A percentile compares a stretch with the other conserved stretches of the same genome.
These are phyloP conservation scores for Morbakka virulenta DNA, from an alignment of 30 jellyfish, hydroid and myxozoan species.

Conservation along the genomic window DNA sequence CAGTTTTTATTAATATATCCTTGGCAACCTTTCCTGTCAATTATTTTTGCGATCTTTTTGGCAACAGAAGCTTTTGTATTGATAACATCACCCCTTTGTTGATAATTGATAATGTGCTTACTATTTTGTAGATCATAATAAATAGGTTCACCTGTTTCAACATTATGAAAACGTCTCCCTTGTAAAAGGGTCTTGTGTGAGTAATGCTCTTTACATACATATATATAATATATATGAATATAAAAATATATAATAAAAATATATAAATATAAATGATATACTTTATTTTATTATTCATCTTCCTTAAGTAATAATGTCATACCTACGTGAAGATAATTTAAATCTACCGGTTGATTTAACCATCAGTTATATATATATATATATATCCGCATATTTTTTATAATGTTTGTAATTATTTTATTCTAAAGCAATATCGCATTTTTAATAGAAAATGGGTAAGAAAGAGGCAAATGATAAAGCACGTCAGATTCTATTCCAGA, in stretches of 20 bases:
- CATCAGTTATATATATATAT: conserved; percentile 18
- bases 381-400: background rate
- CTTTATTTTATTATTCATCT: too few species aligned
- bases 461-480: conserved; percentile 13
- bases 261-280: too few species aligned
- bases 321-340: conserved; percentile 4
- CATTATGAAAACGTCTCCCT: too few species aligned
- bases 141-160: conserved; percentile 12
- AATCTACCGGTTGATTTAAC: conserved; percentile 6
- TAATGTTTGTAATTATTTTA: conserved; percentile 4
- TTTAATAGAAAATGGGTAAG: conserved; percentile 9
- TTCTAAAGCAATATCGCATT: background rate
- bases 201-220: too few species aligned
- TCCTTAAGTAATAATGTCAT: background rate
- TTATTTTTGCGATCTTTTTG: conserved; percentile 10
- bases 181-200: too few species aligned
- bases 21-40: conserved; percentile 9
- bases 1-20: background rate
- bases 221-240: too few species aligned
- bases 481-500: conserved; percentile 13
- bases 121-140: too few species aligned
- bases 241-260: too few species aligned
- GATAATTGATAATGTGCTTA: too few species aligned
- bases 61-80: conserved; percentile 2
- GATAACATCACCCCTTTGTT: conserved; percentile 2